These are phyloP conservation scores for Brachyistius frenatus DNA, from an alignment of 2,113 vertebrate species.

Conservation along the genomic window DNA sequence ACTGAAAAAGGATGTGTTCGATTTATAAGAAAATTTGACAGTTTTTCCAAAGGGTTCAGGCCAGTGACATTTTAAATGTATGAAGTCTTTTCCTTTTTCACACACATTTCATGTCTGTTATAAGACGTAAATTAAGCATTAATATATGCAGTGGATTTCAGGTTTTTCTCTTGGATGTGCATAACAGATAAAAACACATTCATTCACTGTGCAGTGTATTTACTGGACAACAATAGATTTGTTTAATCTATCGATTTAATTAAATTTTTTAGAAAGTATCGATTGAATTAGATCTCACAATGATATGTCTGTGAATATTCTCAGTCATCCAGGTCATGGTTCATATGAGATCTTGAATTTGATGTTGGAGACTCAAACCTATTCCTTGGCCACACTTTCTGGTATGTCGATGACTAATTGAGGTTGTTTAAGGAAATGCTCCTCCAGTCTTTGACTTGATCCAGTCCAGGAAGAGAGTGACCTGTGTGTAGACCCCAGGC, in stretches of 20 bases:
- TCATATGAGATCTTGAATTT: no score
- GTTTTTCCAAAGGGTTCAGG: neutral
- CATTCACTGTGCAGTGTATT: no score
- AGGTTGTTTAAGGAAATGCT: conserved; percentile 7
- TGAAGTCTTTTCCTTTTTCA: conserved; percentile 10
- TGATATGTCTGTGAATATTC: no score
- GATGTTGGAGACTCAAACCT: neutral
- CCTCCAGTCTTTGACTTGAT: conserved; percentile 83
- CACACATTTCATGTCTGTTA: neutral
- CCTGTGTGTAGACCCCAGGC: conserved; percentile 92
- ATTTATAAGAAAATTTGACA: neutral
- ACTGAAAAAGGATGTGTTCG: neutral
- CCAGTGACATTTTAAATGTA: neutral
- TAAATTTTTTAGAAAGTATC: no score
- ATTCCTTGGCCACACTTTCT: neutral
- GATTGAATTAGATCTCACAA: neutral
- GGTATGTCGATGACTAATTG: neutral
- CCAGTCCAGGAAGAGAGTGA: conserved; percentile 88
- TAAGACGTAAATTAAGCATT: neutral
- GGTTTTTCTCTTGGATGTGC: no score
- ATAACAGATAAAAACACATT: no score
- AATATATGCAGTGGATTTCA: no score
- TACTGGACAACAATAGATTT: no score
- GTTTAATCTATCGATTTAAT: no score
- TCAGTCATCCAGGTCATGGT: no score